Conservation (phyloP, 2,888 invertebrate genomes). For the Coenonympha glycerion region DNA sequence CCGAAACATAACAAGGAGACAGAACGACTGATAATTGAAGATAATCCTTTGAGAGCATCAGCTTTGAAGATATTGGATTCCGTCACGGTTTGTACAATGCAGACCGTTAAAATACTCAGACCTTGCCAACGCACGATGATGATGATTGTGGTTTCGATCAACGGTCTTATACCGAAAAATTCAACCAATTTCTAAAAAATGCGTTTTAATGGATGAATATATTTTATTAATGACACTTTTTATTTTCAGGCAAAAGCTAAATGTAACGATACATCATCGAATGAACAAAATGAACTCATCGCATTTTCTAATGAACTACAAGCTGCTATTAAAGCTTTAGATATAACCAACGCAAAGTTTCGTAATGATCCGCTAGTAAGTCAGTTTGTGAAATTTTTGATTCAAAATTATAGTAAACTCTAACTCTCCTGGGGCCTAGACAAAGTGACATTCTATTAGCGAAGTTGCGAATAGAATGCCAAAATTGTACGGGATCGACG, state of each 20-base stretch:
- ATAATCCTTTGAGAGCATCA: slow-evolving; percentile 49
- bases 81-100: slow-evolving; percentile 41
- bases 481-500: too few relatives aligned
- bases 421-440: too few relatives aligned
- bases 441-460: too few relatives aligned
- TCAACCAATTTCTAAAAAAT: neutral
- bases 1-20: slow-evolving; percentile 23
- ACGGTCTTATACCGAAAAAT: neutral
- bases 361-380: slow-evolving; percentile 46
- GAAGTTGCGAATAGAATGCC: too few relatives aligned
- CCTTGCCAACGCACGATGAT: neutral
- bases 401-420: too few relatives aligned
- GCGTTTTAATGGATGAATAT: neutral
- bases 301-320: slow-evolving; percentile 38
- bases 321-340: slow-evolving; percentile 41
- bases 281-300: slow-evolving; percentile 35
- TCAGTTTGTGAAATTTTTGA: slow-evolving; percentile 1
- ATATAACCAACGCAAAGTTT: slow-evolving; percentile 44
- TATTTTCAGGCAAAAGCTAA: slow-evolving; percentile 36
- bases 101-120: neutral
- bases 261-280: slow-evolving; percentile 25
- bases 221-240: neutral
- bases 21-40: slow-evolving; percentile 41
- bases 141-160: too few relatives aligned
- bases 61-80: slow-evolving; percentile 49